phyloP scores from a whole-genome alignment of 53 echinoderm and acorn worm genomes.

The Mesocentrotus franciscanus region DNA sequence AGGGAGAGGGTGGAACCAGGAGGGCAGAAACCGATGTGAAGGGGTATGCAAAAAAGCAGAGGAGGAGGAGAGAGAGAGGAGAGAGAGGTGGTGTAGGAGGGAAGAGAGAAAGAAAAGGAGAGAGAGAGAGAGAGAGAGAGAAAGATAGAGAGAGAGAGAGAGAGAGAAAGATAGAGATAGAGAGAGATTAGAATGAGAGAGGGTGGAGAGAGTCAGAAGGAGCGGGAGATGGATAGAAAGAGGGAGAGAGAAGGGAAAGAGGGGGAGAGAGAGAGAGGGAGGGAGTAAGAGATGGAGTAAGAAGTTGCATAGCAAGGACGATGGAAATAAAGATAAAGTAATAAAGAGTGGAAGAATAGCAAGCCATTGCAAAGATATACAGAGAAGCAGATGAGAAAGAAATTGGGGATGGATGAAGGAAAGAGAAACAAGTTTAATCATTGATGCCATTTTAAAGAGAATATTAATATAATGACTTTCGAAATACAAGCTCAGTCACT shows the following conservation, averaged over 20 bases:
- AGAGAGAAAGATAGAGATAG: background rate
- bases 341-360: background rate
- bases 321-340: background rate
- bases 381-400: background rate
- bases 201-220: background rate
- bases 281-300: no score
- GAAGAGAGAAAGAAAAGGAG: background rate
- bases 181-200: background rate
- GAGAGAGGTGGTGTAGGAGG: background rate
- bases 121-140: background rate
- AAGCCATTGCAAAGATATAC: background rate
- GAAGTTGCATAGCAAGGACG: background rate
- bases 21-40: background rate
- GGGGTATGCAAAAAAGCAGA: slow-evolving; percentile 23
- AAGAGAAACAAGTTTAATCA: slow-evolving; percentile 25
- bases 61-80: background rate
- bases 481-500: background rate
- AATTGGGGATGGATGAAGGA: slow-evolving; percentile 8
- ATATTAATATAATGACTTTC: background rate
- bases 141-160: background rate
- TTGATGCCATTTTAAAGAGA: slow-evolving; percentile 22
- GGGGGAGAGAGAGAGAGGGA: no score
- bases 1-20: background rate
- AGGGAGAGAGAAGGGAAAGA: no score
- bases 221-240: background rate